A percentile compares a stretch with the other conserved stretches of the same genome.
These are phyloP conservation scores for Epinotia nisella DNA, from an alignment of 2,888 invertebrate species.

Conservation along the genomic window DNA sequence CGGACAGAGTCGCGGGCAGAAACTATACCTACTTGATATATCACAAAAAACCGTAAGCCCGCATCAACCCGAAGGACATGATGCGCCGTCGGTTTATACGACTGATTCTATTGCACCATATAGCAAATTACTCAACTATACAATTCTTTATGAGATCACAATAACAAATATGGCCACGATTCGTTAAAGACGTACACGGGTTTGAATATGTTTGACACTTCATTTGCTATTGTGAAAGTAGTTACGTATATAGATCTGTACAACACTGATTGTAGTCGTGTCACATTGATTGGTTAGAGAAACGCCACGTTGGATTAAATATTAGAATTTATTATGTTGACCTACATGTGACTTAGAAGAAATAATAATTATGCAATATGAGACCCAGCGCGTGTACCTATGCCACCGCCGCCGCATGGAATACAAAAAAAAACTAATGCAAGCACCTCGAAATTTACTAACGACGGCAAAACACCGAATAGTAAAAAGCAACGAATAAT, in stretches of 20 bases:
- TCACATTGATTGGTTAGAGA: constrained; percentile 10
- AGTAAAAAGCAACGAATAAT: not conserved
- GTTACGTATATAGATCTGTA: constrained; percentile 31
- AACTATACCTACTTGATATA: constrained; percentile 10
- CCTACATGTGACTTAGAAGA: not conserved
- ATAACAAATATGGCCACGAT: constrained; percentile 67
- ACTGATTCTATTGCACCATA: constrained; percentile 57
- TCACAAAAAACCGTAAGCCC: constrained; percentile 20
- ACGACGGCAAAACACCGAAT: not conserved
- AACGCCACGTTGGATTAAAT: not conserved
- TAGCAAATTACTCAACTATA: constrained; percentile 46
- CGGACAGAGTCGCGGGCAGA: too few relatives aligned
- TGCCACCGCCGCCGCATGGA: not conserved
- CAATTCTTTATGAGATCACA: constrained; percentile 50
- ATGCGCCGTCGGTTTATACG: constrained; percentile 35
- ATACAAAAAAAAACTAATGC: not conserved
- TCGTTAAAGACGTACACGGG: constrained; percentile 61
- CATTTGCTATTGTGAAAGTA: constrained; percentile 61
- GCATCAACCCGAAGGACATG: constrained; percentile 34
- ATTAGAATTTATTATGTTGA: not conserved
- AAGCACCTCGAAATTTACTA: not conserved
- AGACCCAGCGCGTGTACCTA: not conserved
- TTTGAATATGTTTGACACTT: constrained; percentile 63
- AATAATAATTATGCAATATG: not conserved
- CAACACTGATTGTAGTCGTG: constrained; percentile 9